phyloP scores from a whole-genome alignment of 2,797 vertebrate species.

The Cyprinella venusta region DNA sequence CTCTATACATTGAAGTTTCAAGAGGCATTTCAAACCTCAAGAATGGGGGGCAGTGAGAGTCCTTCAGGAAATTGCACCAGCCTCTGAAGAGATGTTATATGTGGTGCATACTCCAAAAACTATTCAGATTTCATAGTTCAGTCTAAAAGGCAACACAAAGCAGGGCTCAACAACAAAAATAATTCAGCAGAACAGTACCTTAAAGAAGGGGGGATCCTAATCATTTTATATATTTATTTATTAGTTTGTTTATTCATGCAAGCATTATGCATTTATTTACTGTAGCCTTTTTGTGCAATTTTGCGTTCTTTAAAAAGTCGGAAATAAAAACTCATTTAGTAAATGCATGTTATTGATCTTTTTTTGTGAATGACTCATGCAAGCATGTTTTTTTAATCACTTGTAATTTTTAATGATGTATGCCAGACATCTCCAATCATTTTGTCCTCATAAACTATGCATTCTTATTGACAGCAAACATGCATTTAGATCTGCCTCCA shows the following conservation, averaged over 20 bases:
- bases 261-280: not conserved
- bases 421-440: not conserved
- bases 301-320: not conserved
- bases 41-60: not conserved
- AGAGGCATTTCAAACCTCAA: slow-evolving; percentile 1
- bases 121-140: not conserved
- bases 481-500: not conserved
- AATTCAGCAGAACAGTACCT: not conserved
- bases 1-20: not conserved
- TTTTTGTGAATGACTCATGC: no score
- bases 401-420: not conserved
- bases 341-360: no score
- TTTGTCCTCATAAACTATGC: no score
- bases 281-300: not conserved
- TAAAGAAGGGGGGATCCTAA: not conserved
- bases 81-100: slow-evolving; percentile 8
- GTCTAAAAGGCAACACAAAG: not conserved
- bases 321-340: not conserved
- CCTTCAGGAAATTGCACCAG: slow-evolving; percentile 6
- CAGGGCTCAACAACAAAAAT: not conserved
- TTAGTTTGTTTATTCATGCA: not conserved
- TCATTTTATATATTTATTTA: not conserved
- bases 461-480: not conserved
- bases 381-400: not conserved
- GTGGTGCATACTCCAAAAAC: not conserved